phyloP scores from a whole-genome alignment of 2,888 invertebrate genomes.

The Phasia obesa region DNA sequence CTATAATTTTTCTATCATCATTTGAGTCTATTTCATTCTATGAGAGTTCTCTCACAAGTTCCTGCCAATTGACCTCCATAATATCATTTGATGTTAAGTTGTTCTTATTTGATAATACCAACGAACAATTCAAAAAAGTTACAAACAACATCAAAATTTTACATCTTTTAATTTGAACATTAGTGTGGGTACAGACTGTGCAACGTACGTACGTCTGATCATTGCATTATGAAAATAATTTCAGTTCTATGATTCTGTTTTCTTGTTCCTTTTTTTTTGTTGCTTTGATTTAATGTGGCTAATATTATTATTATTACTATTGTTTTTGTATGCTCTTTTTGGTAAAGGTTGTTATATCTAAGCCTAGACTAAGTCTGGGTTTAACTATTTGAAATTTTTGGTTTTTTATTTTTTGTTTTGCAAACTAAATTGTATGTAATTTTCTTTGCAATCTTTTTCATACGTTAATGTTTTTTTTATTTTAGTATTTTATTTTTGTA shows the following conservation, averaged over 20 bases:
- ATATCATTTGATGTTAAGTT: slow-evolving; percentile 13
- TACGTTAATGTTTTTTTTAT: background rate
- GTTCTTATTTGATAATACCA: slow-evolving; percentile 20
- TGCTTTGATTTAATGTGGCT: slow-evolving; percentile 43
- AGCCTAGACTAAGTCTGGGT: slow-evolving; percentile 11
- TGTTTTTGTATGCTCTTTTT: background rate
- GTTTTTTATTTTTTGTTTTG: slow-evolving; percentile 24
- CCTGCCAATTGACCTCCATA: slow-evolving; percentile 19
- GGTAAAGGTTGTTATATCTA: slow-evolving; percentile 30
- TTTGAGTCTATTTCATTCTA: slow-evolving; percentile 4
- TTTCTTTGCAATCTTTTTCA: slow-evolving; percentile 31
- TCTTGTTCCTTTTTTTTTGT: slow-evolving; percentile 1
- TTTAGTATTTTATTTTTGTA: slow-evolving; percentile 27
- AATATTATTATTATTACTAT: slow-evolving; percentile 40
- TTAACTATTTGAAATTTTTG: background rate
- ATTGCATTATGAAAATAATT: slow-evolving; percentile 27
- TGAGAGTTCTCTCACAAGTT: background rate
- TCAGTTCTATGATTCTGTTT: slow-evolving; percentile 25
- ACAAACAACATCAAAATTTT: slow-evolving; percentile 23
- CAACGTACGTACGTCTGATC: background rate
- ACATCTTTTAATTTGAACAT: slow-evolving; percentile 54
- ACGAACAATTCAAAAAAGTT: background rate
- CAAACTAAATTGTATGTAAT: slow-evolving; percentile 56
- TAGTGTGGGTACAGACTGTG: background rate
- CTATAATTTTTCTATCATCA: background rate